Evolutionary conservation across 1,140 invertebrate genomes (phyloP).

Genomic region (Atopsyche davidsoni): DNA sequence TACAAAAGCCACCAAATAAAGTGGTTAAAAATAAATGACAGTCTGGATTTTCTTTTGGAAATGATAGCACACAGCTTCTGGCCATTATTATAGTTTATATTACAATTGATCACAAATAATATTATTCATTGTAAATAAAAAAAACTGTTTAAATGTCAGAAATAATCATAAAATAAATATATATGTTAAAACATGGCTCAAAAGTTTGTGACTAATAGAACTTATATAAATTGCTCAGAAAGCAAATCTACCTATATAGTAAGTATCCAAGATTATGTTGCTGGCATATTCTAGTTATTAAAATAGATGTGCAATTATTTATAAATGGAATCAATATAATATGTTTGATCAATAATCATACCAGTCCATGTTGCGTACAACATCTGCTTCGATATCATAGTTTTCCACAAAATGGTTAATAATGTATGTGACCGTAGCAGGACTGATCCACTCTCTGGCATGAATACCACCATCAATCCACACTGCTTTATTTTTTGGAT

Average conservation of each 20-base stretch:
- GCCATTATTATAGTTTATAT: too few species aligned
- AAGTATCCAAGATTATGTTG: background rate
- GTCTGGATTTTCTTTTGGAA: too few species aligned
- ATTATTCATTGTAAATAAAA: too few species aligned
- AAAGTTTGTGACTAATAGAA: too few species aligned
- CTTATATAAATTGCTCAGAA: too few species aligned
- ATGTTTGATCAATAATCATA: constrained; percentile 32
- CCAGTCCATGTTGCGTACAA: constrained; percentile 76
- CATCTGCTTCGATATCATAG: constrained; percentile 57
- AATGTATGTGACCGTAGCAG: constrained; percentile 77
- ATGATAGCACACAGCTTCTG: too few species aligned
- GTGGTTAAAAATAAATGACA: too few species aligned
- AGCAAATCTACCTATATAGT: background rate
- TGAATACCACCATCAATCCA: constrained; percentile 76
- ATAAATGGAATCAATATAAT: background rate
- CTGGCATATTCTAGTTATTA: constrained; percentile 2
- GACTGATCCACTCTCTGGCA: constrained; percentile 87
- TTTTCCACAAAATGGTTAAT: constrained; percentile 73
- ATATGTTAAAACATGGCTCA: too few species aligned
- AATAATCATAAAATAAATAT: too few species aligned
- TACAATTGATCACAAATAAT: too few species aligned
- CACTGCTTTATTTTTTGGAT: constrained; percentile 53
- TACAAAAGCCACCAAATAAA: too few species aligned
- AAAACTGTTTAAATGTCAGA: too few species aligned
- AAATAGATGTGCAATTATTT: constrained; percentile 2